These are phyloP conservation scores for Rhyacophila evoluta DNA, from an alignment of 2,888 invertebrate species.

Conservation along the genomic window DNA sequence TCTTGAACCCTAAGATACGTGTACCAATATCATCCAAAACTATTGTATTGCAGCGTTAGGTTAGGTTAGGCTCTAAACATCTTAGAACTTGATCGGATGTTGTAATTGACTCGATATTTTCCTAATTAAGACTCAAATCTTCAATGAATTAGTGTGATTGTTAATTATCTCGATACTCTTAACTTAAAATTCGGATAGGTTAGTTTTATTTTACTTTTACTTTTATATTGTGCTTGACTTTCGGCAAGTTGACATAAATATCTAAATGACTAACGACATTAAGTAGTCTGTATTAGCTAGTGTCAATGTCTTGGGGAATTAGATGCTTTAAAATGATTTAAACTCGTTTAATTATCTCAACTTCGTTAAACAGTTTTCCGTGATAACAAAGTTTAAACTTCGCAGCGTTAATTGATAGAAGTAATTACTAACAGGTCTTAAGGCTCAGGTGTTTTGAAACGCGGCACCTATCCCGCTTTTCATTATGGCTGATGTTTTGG, in stretches of 20 bases:
- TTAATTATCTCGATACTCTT: neutral
- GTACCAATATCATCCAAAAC: too few species aligned
- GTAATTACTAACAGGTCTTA: conserved; percentile 2
- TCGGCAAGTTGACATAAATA: neutral
- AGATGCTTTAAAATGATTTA: neutral
- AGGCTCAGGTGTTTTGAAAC: neutral
- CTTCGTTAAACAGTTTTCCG: neutral
- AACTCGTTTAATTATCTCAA: neutral
- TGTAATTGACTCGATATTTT: too few species aligned
- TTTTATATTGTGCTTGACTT: too few species aligned
- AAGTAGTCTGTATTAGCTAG: neutral
- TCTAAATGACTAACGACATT: neutral
- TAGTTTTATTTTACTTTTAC: too few species aligned
- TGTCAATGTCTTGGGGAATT: neutral
- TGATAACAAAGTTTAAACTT: conserved; percentile 9
- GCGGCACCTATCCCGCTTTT: neutral
- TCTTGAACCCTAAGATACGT: too few species aligned
- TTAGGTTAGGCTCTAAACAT: too few species aligned
- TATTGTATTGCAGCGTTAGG: too few species aligned
- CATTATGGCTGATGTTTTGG: neutral
- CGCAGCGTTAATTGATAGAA: conserved; percentile 7
- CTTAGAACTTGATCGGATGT: too few species aligned
- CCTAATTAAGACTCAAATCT: too few species aligned
- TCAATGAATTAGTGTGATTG: neutral
- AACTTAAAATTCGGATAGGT: neutral